Percentiles rank a stretch among this genome's conserved stretches.
These are phyloP conservation scores for Ophthalmolycus amberensis DNA, from an alignment of 2,113 vertebrate genomes.

Conservation along the genomic window DNA sequence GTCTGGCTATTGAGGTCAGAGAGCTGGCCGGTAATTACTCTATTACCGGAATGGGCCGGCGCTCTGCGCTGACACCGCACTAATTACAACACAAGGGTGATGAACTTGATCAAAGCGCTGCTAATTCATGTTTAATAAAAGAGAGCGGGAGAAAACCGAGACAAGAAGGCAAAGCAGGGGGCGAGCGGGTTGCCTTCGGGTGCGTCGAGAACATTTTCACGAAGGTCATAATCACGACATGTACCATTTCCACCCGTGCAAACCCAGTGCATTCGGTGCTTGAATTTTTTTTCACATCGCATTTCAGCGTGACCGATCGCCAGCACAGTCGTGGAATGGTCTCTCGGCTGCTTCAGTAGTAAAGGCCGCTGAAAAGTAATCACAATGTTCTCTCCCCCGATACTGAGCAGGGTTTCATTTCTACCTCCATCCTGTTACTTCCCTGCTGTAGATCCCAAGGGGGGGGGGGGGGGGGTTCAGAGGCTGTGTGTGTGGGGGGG, in stretches of 20 bases:
- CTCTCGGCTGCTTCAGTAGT: constrained; percentile 13
- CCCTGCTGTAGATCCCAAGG: constrained; percentile 47
- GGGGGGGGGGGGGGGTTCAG: constrained; percentile 36
- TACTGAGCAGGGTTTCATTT: constrained; percentile 56
- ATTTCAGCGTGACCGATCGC: constrained; percentile 45
- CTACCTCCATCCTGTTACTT: constrained; percentile 45
- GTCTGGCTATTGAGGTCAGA: constrained; percentile 32
- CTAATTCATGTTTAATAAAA: constrained; percentile 59
- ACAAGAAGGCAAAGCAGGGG: background rate
- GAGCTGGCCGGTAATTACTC: constrained; percentile 59
- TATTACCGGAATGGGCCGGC: constrained; percentile 46
- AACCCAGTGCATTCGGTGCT: constrained; percentile 14
- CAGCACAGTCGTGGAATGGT: constrained; percentile 28
- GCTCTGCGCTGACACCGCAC: constrained; percentile 40
- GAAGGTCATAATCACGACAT: constrained; percentile 13
- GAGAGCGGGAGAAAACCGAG: background rate
- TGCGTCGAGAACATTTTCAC: constrained; percentile 1
- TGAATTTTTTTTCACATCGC: constrained; percentile 39
- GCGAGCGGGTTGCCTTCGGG: background rate
- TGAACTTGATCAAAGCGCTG: constrained; percentile 55
- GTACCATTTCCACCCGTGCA: constrained; percentile 27
- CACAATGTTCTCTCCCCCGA: constrained; percentile 58
- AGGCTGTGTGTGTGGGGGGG: constrained; percentile 33
- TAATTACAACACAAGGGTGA: constrained; percentile 70
- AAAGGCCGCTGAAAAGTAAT: constrained; percentile 67